Percentiles rank a stretch among this genome's conserved stretches.
Conservation (phyloP, 2,888 invertebrate species). For the Mechanitis messenoides region DNA sequence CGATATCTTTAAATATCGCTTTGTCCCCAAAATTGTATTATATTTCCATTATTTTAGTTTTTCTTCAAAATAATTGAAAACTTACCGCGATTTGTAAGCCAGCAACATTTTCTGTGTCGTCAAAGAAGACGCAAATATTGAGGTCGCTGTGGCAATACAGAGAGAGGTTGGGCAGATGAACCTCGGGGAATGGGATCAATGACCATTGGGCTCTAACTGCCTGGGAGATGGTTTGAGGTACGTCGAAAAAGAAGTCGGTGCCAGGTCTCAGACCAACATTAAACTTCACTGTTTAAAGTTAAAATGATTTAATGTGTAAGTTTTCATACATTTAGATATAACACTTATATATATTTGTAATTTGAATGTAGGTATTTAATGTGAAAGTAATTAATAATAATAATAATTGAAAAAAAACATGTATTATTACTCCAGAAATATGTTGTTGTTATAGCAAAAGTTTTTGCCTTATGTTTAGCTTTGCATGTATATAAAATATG, state of each 20-base stretch:
- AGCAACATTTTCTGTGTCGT: slow-evolving; percentile 42
- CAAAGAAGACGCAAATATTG: slow-evolving; percentile 44
- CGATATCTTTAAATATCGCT: no score
- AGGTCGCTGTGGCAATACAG: slow-evolving; percentile 45
- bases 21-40: no score
- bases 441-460: no score
- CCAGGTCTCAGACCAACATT: not conserved
- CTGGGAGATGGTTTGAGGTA: slow-evolving; percentile 14
- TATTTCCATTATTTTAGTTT: no score
- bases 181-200: slow-evolving; percentile 30
- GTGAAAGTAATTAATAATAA: no score
- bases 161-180: slow-evolving; percentile 35
- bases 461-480: no score
- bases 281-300: slow-evolving; percentile 13
- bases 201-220: slow-evolving; percentile 38
- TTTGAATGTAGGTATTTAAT: no score
- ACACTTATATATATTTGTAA: no score
- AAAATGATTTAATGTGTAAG: not conserved
- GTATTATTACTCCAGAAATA: no score
- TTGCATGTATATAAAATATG: no score
- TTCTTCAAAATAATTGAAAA: slow-evolving; percentile 13
- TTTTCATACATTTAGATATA: no score
- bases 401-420: no score
- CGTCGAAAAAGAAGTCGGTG: slow-evolving; percentile 1
- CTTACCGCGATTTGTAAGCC: slow-evolving; percentile 55